Base-by-base conservation (phyloP, 2,797 vertebrate species). In the Myotis findleyi region DNA sequence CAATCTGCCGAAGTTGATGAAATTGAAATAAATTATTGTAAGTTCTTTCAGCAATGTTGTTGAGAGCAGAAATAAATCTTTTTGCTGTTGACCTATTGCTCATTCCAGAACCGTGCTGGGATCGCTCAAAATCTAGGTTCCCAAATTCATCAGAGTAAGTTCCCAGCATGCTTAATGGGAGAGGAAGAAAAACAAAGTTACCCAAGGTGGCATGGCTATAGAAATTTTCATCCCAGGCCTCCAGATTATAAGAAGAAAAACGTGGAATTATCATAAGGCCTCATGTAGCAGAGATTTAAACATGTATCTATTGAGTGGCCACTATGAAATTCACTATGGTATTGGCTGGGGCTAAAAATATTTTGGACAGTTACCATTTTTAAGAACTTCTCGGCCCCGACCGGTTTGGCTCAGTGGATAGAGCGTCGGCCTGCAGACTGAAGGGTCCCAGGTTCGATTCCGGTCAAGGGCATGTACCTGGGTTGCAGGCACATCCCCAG, bases 61-160 rank as follows among this genome's bases (percentile, higher is more conserved):
- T 99, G 76, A 99, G 98, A 5, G 99, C 99, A 44, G 99, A 99
- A 97, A 99, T 97, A 87, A 99, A 99, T 68, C 98, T 98, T 97
- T 99, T 99, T 6, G 99, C 99, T 87, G 98, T 98, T 0, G 99
- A 98, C 47, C 99, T 99, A 89, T 99, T 99, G 98, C 99, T 99
- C 99, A 99, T 99, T 89, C 99, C 99, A 18, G 99, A 99, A 0
- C 99, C 99, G 0, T 99, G 99, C 98, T 99, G 99, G 51, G 99
- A 99, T 64, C 99, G 99, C 76, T 99, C 99, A 47, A 99, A 99
- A 98, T 99, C 99, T 98, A 99, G 98, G 71, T 99, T 99, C 17
- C 99, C 99, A 97, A 99, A 98, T 90, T 99, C 99, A 94, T 99
- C 99, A 0, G 99, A 99, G 87, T 99, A 99, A 13, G 99, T 99